These are phyloP conservation scores for Phylloscopus whistleri DNA, from an alignment of 2,113 vertebrate genomes.

Conservation along the genomic window DNA sequence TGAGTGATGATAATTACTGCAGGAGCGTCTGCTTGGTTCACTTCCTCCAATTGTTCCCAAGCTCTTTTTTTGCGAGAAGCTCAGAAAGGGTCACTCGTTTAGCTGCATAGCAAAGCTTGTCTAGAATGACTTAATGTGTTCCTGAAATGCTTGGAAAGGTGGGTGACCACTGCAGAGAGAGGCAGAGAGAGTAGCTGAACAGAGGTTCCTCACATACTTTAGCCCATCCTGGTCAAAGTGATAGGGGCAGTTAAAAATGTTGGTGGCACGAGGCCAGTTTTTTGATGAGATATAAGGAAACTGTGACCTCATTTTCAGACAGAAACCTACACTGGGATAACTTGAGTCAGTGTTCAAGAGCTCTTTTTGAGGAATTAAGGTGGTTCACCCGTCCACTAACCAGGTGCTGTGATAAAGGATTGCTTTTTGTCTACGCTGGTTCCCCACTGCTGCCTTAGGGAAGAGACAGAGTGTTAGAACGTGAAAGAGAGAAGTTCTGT, in stretches of 20 bases:
- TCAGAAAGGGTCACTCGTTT: constrained; percentile 52
- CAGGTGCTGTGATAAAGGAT: background rate
- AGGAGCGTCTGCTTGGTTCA: constrained; percentile 31
- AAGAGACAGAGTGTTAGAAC: background rate
- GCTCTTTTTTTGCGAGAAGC: constrained; percentile 36
- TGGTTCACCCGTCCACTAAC: background rate
- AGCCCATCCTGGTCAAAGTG: background rate
- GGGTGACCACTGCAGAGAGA: background rate
- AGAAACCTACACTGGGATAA: background rate
- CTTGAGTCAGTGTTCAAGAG: background rate
- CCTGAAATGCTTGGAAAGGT: constrained; percentile 49
- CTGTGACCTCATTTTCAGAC: background rate
- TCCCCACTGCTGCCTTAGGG: background rate
- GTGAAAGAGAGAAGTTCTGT: background rate
- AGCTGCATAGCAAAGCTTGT: background rate
- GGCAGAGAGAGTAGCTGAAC: background rate
- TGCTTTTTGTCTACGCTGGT: background rate
- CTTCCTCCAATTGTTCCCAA: constrained; percentile 66
- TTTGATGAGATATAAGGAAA: background rate
- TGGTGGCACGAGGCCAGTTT: background rate
- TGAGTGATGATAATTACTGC: constrained; percentile 51
- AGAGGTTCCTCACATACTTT: background rate
- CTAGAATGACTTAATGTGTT: constrained; percentile 37
- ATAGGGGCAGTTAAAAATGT: background rate
- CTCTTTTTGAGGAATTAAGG: background rate